These are phyloP conservation scores for Sander lucioperca DNA, from an alignment of 2,113 vertebrate genomes.

Conservation along the genomic window DNA sequence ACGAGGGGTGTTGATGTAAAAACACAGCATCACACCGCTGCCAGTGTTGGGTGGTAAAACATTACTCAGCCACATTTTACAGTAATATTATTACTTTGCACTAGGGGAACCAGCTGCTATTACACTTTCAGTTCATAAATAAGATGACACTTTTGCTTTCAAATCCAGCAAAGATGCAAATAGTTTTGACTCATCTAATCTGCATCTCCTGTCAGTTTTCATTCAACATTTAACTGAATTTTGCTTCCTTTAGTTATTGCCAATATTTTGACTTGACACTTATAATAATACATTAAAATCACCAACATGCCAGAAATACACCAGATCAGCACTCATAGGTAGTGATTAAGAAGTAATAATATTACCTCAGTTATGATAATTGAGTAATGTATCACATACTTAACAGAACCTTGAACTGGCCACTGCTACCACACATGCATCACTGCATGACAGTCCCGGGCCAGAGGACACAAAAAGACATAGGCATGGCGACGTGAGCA, in stretches of 20 bases:
- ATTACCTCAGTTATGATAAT: slow-evolving; percentile 29
- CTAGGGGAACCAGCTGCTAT: background rate
- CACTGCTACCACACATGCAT: slow-evolving; percentile 51
- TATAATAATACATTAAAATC: background rate
- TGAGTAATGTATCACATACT: slow-evolving; percentile 31
- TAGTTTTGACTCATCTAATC: background rate
- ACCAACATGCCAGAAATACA: background rate
- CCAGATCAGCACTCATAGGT: background rate
- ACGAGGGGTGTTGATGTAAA: slow-evolving; percentile 12
- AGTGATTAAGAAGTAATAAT: slow-evolving; percentile 37
- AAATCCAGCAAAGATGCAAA: background rate
- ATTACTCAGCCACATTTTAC: slow-evolving; percentile 30
- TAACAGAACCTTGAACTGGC: slow-evolving; percentile 35
- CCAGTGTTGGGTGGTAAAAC: slow-evolving; percentile 9
- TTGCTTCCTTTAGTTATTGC: background rate
- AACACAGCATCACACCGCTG: slow-evolving; percentile 40
- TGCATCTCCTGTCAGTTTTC: background rate
- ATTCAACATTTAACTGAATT: background rate
- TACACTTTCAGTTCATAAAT: background rate
- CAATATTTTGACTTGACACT: background rate
- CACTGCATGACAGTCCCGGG: slow-evolving; percentile 52
- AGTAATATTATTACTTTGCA: slow-evolving; percentile 43
- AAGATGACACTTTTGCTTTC: background rate
- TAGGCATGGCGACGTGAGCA: slow-evolving; percentile 68
- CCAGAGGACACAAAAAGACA: slow-evolving; percentile 67